Base-by-base conservation (phyloP, 2,797 vertebrate genomes). In the Pangasius larnaudii region DNA sequence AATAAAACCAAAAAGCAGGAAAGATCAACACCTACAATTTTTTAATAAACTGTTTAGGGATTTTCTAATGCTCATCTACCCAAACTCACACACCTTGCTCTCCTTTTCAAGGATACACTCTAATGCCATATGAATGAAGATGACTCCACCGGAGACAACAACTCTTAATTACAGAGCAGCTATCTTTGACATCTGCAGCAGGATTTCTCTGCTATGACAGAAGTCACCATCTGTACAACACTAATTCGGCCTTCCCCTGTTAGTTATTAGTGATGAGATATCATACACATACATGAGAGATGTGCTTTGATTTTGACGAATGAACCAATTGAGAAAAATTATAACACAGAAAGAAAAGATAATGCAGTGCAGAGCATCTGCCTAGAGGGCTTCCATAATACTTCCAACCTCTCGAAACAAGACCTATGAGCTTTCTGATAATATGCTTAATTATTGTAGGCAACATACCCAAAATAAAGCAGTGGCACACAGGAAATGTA, bases 101-200 rank as follows among this genome's bases (percentile, higher is more conserved):
- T 51, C 16, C 67, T 30, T 42, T 85, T 46, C 9, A 72, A 39
- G 36, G 33, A 85, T 72, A 8, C 67, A 85, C 51, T 49, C 42
- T 33, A 69, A 59, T 59, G 33, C 33, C 51, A 59, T 18, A 85
- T 30, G 51, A 85, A n/a, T 59, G 51, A 85, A 42, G 51, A 72
- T 24, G 33, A 72, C 33, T 58, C 51, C 24, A n/a, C 36, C 42
- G 14, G 67, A 74, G 33, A 39, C 39, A 33, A 42, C 33, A 72
- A 49, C 81, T 30, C 61, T 67, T 67, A 84, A 84, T 84, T 84
- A 84, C 3, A 71, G n/a, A 59, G 53, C 69, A 14, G n/a, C 71
- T 36, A 71, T 71, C 46, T 53, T 30, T 22, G 83, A 84, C 65
- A 71, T 84, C 65, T 53, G 30, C 5, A 56, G 83, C 46, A 39